phyloP scores from a whole-genome alignment of 2,888 invertebrate genomes.

The Mythimna albipuncta region DNA sequence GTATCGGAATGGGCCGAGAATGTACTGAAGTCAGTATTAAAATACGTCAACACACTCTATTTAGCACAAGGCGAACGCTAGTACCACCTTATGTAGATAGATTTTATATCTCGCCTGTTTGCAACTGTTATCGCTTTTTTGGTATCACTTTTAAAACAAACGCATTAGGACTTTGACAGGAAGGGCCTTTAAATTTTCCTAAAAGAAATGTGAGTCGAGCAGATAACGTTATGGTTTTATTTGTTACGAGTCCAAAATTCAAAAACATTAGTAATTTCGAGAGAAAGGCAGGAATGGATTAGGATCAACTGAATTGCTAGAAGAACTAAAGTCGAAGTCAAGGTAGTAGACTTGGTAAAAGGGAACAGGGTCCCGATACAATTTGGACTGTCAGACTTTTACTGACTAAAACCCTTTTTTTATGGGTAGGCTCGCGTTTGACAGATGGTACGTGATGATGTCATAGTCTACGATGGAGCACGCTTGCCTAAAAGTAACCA shows the following conservation, averaged over 20 bases:
- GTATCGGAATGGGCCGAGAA: conserved; percentile 40
- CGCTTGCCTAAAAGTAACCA: too few species aligned
- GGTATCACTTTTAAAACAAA: conserved; percentile 42
- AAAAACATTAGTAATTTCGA: neutral
- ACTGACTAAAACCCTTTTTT: too few species aligned
- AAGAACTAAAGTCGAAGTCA: neutral
- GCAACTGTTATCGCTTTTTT: conserved; percentile 29
- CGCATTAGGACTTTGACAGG: conserved; percentile 28
- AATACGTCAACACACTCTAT: conserved; percentile 57
- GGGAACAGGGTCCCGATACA: neutral
- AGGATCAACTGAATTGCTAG: neutral
- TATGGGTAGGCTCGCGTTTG: too few species aligned
- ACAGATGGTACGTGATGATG: too few species aligned
- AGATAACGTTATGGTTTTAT: neutral
- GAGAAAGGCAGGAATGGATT: neutral
- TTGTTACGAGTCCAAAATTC: neutral
- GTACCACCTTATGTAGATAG: conserved; percentile 53
- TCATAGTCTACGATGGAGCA: too few species aligned
- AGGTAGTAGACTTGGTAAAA: neutral
- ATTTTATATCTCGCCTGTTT: conserved; percentile 38
- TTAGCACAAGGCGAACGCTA: conserved; percentile 54
- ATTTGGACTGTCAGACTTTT: neutral
- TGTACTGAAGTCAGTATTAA: conserved; percentile 37
- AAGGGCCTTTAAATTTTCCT: conserved; percentile 10
- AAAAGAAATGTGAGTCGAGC: neutral